Evolutionary conservation across 92 coral and sea anemone species (phyloP), one percentile per base, ranked within the genome.

Genomic region (Meandrina meandrites): DNA sequence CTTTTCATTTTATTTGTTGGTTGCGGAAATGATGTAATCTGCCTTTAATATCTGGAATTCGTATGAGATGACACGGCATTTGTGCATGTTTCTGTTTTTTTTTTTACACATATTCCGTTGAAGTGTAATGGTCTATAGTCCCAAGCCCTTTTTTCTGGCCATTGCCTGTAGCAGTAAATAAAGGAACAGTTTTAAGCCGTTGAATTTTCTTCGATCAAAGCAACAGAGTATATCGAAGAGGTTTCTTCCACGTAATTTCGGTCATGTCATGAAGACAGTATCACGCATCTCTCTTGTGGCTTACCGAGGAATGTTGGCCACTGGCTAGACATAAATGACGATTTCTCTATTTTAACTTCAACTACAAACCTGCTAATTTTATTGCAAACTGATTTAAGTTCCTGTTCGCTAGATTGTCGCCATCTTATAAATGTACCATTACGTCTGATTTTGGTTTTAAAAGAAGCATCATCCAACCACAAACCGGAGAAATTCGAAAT

Each of bases 261-360:
- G 31, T 13, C 35, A 13, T 10, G 35, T 27, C 35, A 28, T 27
- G 34, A 28, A 30, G 71, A 66, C 71, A 27, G 6, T 28, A 28
- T 64, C 14, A 66, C 27, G 71, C 1, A 13, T 5, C 8, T 28
- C 4, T 66, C 53, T 48, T 40, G 45, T 66, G 32, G 35, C 28
- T 28, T 66, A 27, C 60, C 1, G 3, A 6, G 32, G 68, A 27
- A 76, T 76, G 80, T 47, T 28, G 80, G 16, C 71, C 71, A 28
- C 80, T 24, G 80, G 30, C 79, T 24, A 75, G 79, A 42, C 79
- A 22, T 8, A 12, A 31, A 48, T 76, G 36, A 48, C 80, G 60
- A 28, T n/a, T 27, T 48, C 53, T 30, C 18, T 24, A n/a, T 27
- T 76, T 76, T 76, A 27, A 35, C 78, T 19, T 40, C 53, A 74